Percentiles rank a stretch among this genome's conserved stretches.
Evolutionary conservation across 2,888 invertebrate genomes (phyloP).

Genomic region (Dendrolimus pini): DNA sequence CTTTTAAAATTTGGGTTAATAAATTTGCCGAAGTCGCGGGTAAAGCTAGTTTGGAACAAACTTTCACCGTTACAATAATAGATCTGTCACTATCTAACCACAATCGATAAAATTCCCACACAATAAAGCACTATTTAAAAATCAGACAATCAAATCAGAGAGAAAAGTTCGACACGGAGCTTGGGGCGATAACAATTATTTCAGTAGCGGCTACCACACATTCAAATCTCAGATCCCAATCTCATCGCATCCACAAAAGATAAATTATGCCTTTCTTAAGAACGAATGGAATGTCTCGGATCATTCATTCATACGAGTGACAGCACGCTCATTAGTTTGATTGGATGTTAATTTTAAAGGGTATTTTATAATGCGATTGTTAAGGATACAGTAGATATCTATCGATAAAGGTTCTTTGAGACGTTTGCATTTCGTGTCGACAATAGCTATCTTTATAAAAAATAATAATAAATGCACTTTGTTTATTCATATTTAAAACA

Average conservation of each 20-base stretch:
- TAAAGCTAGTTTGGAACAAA: too few species aligned
- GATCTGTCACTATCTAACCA: background rate
- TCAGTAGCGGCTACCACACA: constrained; percentile 47
- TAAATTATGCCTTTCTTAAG: constrained; percentile 16
- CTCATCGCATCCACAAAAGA: constrained; percentile 22
- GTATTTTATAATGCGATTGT: constrained; percentile 16
- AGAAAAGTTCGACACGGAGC: constrained; percentile 14
- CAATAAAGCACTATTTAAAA: background rate
- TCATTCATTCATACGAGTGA: constrained; percentile 27
- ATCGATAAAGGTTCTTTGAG: constrained; percentile 1
- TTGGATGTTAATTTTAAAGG: constrained; percentile 42
- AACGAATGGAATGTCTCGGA: constrained; percentile 11
- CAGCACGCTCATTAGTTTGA: constrained; percentile 41
- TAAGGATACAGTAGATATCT: background rate
- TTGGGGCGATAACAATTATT: constrained; percentile 43
- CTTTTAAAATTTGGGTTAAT: too few species aligned
- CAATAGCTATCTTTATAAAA: too few species aligned
- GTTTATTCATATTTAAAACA: too few species aligned
- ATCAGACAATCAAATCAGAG: background rate
- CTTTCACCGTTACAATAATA: background rate
- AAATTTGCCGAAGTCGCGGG: too few species aligned
- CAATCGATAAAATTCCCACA: background rate
- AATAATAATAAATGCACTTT: too few species aligned
- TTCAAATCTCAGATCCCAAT: constrained; percentile 40
- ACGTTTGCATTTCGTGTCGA: too few species aligned